Evolutionary conservation across 2,113 vertebrate genomes (phyloP), one percentile per base, ranked within the genome.

Genomic region (Rousettus leschenaultii): DNA sequence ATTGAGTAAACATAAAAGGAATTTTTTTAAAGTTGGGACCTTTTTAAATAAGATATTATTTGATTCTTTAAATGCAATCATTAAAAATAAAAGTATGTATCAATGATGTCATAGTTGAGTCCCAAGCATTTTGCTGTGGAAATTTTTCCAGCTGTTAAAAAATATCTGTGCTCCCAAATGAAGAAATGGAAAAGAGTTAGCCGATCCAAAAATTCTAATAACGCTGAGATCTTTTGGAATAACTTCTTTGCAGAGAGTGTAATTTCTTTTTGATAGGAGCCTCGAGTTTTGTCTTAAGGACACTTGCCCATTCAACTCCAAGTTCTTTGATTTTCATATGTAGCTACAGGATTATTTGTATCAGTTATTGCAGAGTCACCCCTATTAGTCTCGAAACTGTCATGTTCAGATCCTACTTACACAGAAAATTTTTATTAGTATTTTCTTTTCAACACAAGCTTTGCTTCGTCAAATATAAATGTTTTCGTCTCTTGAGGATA

Each of bases 351-450:
- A 10, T 7, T 16, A 1, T 2, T 7, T 4, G 22, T 2, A 3
- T 14, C 15, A 30, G 21, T 4, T 35, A 11, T 16, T 15, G 24
- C 19, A 1, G 0, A 22, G 28, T 30, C 14, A 21, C 28, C 73
- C 21, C 16, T 8, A 1, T 8, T 45, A 0, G 0, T 6, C 19
- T 66, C 33, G 35, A 24, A 40, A 3, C 19, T 0, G 3, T 7
- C 43, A 22, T 1, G 30, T 3, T 55, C 70, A 51, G 1, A 33
- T 6, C 70, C n/a, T 57, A 53, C 43, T 22, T 3, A 55, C 6
- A 12, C 0, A 2, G 57, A 57, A 43, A 57, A 61, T 40, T 59
- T 84, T 89, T 24, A 40, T n/a, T 18, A n/a, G 24, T 2, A n/a
- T 78, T 68, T n/a, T 35, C 38, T 70, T 66, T 84, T 53, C 57